Base-by-base conservation (phyloP, 2,888 invertebrate species). In the Stramonita haemastoma region DNA sequence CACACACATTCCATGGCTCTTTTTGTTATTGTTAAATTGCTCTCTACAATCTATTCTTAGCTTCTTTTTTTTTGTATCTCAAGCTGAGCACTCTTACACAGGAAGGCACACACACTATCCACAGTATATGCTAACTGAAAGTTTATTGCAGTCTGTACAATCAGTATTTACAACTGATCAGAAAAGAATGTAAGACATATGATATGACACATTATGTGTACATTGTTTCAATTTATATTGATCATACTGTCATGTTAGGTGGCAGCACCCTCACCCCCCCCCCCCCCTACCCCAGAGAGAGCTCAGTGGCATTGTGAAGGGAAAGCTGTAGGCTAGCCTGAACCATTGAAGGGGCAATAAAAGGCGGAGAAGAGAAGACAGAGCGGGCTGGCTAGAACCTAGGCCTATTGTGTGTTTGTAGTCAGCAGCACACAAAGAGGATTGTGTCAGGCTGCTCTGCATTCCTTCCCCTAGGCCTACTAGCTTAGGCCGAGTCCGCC, bases 341-440 rank as follows among this genome's bases (percentile, higher is more conserved):
- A 81, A 36, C 81, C 81, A 81, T 81, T 81, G 81, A 81, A 81
- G 81, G 46, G 81, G 81, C 81, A 81, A 81, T 81, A 81, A 81
- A 81, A 81, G 81, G 81, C 36, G 19, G 81, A 36, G 26, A 81
- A 81, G 81, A 46, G 26, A 81, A 81, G 81, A 81, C 81, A 46
- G 81, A 81, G 46, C 46, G 2, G 46, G 26, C 81, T 8, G 36
- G 36, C 81, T 46, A 46, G 46, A 46, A 46, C 46, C 46, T 46
- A 46, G 46, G 46, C 46, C 46, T 22, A 81, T 81, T 81, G 81
- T 81, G 81, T 29, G 81, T 22, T 26, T 81, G 81, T 81, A 26
- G 81, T 81, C 19, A 46, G 19, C 81, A 81, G 81, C 81, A 19
- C 81, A 46, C 22, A 5, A 46, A 81, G 81, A 81, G 36, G 81